Percentiles rank a stretch among this genome's conserved stretches.
Evolutionary conservation across 2,797 vertebrate species (phyloP).

Genomic region (Holocentrus rufus): DNA sequence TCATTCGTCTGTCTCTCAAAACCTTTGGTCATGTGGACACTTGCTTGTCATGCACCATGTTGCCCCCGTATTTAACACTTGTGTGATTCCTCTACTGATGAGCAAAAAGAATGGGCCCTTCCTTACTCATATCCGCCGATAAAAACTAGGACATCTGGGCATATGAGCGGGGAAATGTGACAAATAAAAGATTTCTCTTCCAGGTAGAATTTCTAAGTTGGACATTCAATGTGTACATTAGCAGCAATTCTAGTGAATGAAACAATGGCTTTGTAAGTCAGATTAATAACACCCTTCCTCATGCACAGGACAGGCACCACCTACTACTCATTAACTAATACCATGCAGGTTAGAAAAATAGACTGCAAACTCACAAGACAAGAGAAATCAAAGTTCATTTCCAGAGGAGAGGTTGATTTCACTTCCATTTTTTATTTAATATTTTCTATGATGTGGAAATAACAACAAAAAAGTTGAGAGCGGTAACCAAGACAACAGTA

Average conservation of each 20-base stretch:
- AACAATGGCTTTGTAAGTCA: slow-evolving; percentile 74
- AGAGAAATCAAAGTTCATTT: slow-evolving; percentile 81
- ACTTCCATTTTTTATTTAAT: slow-evolving; percentile 84
- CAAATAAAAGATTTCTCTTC: slow-evolving; percentile 51
- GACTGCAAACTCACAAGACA: slow-evolving; percentile 79
- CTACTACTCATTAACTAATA: slow-evolving; percentile 61
- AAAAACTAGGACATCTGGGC: slow-evolving; percentile 32
- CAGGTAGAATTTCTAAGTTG: slow-evolving; percentile 63
- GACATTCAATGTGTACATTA: slow-evolving; percentile 82
- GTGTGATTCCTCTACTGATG: slow-evolving; percentile 43
- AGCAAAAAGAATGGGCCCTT: slow-evolving; percentile 40
- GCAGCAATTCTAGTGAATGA: slow-evolving; percentile 79
- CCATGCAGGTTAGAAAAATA: slow-evolving; percentile 81
- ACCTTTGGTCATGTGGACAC: slow-evolving; percentile 76
- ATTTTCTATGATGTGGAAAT: slow-evolving; percentile 86
- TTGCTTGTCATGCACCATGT: slow-evolving; percentile 68
- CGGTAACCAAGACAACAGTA: slow-evolving; percentile 84
- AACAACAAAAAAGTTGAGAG: slow-evolving; percentile 82
- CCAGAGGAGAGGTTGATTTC: slow-evolving; percentile 83
- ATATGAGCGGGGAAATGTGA: slow-evolving; percentile 43
- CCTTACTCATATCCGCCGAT: slow-evolving; percentile 37
- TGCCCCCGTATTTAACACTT: slow-evolving; percentile 56
- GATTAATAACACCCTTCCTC: slow-evolving; percentile 71
- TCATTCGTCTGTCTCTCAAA: slow-evolving; percentile 65
- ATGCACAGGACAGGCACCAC: slow-evolving; percentile 76